phyloP scores from a whole-genome alignment of 2,888 invertebrate genomes.

The Carcina quercana region DNA sequence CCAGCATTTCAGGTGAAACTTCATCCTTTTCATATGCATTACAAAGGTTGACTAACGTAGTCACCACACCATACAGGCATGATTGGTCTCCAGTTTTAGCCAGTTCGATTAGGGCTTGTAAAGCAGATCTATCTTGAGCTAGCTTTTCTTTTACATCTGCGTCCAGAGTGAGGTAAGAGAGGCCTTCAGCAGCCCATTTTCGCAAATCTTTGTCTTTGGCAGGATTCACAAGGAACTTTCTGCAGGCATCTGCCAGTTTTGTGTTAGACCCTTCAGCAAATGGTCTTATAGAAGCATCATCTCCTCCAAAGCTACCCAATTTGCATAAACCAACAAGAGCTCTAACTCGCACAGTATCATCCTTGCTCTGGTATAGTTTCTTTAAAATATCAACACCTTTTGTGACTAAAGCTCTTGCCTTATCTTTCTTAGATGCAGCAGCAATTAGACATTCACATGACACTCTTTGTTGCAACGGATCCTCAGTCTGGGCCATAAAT shows the following conservation, averaged over 20 bases:
- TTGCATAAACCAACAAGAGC: constrained; percentile 97
- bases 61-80: constrained; percentile 92
- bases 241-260: constrained; percentile 95
- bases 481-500: constrained; percentile 96
- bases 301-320: constrained; percentile 94
- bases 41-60: constrained; percentile 95
- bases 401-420: constrained; percentile 90
- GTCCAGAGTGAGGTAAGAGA: constrained; percentile 97
- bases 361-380: constrained; percentile 89
- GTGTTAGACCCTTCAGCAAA: constrained; percentile 96
- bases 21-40: constrained; percentile 99
- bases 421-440: constrained; percentile 97
- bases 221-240: constrained; percentile 91
- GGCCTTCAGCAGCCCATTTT: constrained; percentile 97
- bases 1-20: constrained; percentile 95
- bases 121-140: constrained; percentile 87
- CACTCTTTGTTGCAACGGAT: constrained; percentile 90
- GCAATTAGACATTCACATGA: constrained; percentile 98
- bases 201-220: constrained; percentile 91
- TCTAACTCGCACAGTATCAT: constrained; percentile 92
- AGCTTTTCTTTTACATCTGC: constrained; percentile 99
- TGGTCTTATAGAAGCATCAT: constrained; percentile 94
- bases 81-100: constrained; percentile 92
- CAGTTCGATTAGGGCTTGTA: constrained; percentile 90
- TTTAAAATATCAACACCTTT: constrained; percentile 96